phyloP scores from a whole-genome alignment of 2,888 invertebrate species.

The Zygogramma bicolorata region DNA sequence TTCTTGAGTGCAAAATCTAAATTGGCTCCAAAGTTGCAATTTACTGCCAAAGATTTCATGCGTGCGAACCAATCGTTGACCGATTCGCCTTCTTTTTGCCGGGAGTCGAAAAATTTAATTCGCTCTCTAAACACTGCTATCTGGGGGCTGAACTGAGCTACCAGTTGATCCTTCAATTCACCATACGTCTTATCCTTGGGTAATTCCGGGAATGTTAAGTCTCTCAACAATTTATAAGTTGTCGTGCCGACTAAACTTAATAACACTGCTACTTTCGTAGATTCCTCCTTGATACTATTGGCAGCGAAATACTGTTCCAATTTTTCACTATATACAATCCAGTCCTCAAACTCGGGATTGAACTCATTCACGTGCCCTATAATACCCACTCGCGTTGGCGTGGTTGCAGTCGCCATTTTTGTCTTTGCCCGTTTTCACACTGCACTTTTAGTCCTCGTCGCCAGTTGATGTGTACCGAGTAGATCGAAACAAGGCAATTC shows the following conservation, averaged over 20 bases:
- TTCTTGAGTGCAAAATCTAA: conserved; percentile 37
- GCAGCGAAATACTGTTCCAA: conserved; percentile 30
- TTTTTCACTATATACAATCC: conserved; percentile 27
- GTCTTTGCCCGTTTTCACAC: neutral
- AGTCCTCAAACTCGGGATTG: conserved; percentile 19
- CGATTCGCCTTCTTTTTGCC: too few relatives aligned
- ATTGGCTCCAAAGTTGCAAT: conserved; percentile 34
- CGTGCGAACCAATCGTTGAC: conserved; percentile 47
- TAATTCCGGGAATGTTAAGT: conserved; percentile 44
- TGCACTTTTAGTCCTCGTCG: neutral
- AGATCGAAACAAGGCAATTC: too few relatives aligned
- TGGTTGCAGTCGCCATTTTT: neutral
- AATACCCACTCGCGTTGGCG: neutral
- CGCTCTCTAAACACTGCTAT: too few relatives aligned
- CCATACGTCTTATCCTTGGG: conserved; percentile 37
- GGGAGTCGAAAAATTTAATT: too few relatives aligned
- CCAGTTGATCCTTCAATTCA: too few relatives aligned
- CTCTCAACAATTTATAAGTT: conserved; percentile 32
- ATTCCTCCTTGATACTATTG: conserved; percentile 20
- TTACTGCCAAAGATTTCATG: conserved; percentile 43
- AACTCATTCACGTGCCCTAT: neutral
- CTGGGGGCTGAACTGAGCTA: too few relatives aligned
- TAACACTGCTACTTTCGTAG: conserved; percentile 36
- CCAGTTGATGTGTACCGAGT: neutral
- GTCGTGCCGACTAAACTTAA: conserved; percentile 44